phyloP scores from a whole-genome alignment of 2,888 invertebrate genomes.

The Pinctada fucata region DNA sequence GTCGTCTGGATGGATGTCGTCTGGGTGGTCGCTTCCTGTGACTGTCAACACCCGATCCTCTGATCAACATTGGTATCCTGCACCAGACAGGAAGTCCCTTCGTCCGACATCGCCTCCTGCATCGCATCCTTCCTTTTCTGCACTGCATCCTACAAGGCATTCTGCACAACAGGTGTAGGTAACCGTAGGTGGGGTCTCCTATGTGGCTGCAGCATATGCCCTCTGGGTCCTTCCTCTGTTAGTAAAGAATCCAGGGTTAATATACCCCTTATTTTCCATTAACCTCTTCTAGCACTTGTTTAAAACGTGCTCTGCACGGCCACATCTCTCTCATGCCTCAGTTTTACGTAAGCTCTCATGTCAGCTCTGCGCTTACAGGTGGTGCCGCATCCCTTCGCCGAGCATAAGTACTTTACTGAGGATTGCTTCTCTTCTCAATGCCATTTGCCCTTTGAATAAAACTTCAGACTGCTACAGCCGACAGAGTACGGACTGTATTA shows the following conservation, averaged over 20 bases:
- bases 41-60: no score
- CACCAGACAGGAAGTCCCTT: not conserved
- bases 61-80: not conserved
- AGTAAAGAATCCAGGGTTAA: conserved; percentile 6
- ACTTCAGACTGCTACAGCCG: not conserved
- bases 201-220: not conserved
- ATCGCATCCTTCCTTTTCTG: not conserved
- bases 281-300: not conserved
- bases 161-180: conserved; percentile 1
- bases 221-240: not conserved
- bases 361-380: not conserved
- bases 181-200: not conserved
- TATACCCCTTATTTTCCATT: conserved; percentile 11
- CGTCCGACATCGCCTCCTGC: not conserved
- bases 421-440: not conserved
- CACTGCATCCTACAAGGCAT: not conserved
- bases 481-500: no score
- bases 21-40: not conserved
- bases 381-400: not conserved
- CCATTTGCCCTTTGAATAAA: conserved; percentile 9
- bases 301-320: not conserved
- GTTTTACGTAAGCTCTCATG: conserved; percentile 5
- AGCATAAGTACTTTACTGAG: not conserved
- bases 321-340: not conserved
- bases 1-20: not conserved